phyloP scores from a whole-genome alignment of 2,113 vertebrate genomes.

The Tretioscincus oriximinensis region DNA sequence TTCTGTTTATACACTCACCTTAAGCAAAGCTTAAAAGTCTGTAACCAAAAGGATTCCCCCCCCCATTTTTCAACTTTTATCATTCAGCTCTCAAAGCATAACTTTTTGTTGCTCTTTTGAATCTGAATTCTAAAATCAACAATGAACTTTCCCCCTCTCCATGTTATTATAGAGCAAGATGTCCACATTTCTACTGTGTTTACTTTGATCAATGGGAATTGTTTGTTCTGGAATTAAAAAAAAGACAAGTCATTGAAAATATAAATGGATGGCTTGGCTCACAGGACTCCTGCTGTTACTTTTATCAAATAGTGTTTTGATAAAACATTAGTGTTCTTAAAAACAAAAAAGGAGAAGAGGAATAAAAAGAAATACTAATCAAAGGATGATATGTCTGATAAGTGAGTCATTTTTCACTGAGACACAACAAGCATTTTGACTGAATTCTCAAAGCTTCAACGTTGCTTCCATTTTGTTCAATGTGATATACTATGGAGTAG shows the following conservation, averaged over 20 bases:
- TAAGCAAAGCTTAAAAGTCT: neutral
- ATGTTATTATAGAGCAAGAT: neutral
- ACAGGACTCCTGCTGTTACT: neutral
- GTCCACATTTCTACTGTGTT: slow-evolving; percentile 7
- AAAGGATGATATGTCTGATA: neutral
- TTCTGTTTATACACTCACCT: no score
- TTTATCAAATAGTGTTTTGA: neutral
- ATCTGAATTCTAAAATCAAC: slow-evolving; percentile 37
- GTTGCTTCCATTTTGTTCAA: neutral
- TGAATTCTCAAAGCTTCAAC: neutral
- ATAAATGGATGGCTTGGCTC: neutral
- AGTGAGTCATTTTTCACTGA: neutral
- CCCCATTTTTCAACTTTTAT: neutral
- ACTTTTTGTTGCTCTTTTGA: slow-evolving; percentile 43
- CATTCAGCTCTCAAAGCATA: slow-evolving; percentile 18
- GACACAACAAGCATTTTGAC: neutral
- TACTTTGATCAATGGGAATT: neutral
- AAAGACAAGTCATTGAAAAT: fast-evolving
- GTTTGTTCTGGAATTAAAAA: slow-evolving; percentile 7
- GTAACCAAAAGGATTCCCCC: slow-evolving; percentile 26
- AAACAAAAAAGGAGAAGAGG: neutral
- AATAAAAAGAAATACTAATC: neutral
- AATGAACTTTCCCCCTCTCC: neutral
- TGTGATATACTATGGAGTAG: neutral
- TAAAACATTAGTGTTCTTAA: neutral